Conservation (phyloP, 2,797 vertebrate genomes). For the Halcyon leucocephala region DNA sequence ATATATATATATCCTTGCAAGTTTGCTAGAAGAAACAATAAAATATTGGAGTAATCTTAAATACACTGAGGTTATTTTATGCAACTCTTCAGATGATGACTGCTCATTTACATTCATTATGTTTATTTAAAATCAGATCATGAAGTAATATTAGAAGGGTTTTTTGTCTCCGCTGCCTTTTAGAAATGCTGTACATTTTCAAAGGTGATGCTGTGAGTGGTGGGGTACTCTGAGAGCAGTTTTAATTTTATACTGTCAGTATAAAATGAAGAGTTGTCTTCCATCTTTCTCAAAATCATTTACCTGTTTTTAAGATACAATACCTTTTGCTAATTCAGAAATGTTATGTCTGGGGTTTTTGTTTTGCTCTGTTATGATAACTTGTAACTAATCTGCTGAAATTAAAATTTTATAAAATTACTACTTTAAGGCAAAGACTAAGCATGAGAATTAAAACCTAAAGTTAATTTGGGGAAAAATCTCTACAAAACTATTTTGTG, state of each 20-base stretch:
- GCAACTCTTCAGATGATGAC: background rate
- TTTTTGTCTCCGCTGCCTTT: background rate
- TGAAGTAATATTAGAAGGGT: background rate
- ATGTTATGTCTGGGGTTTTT: background rate
- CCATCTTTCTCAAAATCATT: background rate
- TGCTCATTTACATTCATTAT: background rate
- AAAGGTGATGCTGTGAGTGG: background rate
- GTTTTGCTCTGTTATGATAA: background rate
- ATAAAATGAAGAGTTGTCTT: background rate
- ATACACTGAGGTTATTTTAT: background rate
- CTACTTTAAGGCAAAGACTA: background rate
- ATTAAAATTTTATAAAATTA: background rate
- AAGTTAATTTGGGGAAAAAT: background rate
- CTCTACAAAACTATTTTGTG: background rate
- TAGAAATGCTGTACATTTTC: background rate
- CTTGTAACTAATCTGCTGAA: background rate
- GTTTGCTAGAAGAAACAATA: background rate
- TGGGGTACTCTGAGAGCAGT: background rate
- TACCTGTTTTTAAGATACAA: background rate
- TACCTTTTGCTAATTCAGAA: background rate
- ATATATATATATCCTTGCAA: background rate
- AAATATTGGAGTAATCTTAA: background rate
- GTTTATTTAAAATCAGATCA: background rate
- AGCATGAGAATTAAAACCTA: background rate
- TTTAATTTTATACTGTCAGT: background rate